Percentiles rank a stretch among this genome's conserved stretches.
phyloP scores from a whole-genome alignment of 2,888 invertebrate genomes.

The Hirtodrosophila duncani region DNA sequence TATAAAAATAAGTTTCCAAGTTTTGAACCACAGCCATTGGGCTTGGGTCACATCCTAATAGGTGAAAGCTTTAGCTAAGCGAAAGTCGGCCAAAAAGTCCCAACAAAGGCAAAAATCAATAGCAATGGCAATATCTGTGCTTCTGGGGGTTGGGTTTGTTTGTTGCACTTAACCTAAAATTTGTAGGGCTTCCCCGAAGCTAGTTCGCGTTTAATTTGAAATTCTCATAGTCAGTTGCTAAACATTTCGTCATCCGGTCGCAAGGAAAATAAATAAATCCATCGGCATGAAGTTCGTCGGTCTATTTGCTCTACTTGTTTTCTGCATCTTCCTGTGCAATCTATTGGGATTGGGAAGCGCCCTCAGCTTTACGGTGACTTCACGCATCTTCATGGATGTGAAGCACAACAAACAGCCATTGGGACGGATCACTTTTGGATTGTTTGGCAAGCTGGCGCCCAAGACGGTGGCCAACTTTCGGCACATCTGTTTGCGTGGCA shows the following conservation, averaged over 20 bases:
- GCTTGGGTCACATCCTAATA: too few relatives aligned
- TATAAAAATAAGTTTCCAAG: too few relatives aligned
- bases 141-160: too few relatives aligned
- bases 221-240: constrained; percentile 42
- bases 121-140: too few relatives aligned
- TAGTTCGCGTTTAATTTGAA: too few relatives aligned
- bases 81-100: too few relatives aligned
- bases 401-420: constrained; percentile 84
- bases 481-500: constrained; percentile 86
- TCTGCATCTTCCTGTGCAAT: constrained; percentile 18
- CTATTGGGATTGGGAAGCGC: constrained; percentile 25
- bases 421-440: constrained; percentile 89
- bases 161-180: constrained; percentile 64
- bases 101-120: too few relatives aligned
- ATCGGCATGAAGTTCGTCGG: constrained; percentile 43
- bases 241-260: constrained; percentile 43
- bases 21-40: too few relatives aligned
- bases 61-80: too few relatives aligned
- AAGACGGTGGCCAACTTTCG: constrained; percentile 92
- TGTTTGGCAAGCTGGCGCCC: constrained; percentile 89
- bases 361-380: constrained; percentile 74
- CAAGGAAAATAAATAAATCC: too few relatives aligned
- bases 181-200: constrained; percentile 44
- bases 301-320: constrained; percentile 25
- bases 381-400: constrained; percentile 88